Percentiles rank a stretch among this genome's conserved stretches.
phyloP scores from a whole-genome alignment of 92 coral and sea anemone species.

The Epizoanthus ramosus region DNA sequence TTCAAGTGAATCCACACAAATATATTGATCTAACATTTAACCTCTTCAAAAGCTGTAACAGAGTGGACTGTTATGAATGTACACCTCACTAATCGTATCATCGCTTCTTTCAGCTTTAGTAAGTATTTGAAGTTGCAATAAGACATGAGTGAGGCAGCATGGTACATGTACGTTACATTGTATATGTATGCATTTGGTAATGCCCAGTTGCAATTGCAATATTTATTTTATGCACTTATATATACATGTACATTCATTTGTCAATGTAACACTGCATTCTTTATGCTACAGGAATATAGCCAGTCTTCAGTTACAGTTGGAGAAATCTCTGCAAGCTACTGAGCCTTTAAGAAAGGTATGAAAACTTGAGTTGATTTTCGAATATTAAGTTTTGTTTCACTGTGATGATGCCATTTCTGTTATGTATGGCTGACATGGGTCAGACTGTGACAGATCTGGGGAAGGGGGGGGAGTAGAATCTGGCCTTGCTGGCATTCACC shows the following conservation, averaged over 20 bases:
- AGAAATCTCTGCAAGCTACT: constrained; percentile 63
- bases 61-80: no score
- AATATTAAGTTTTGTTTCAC: not conserved
- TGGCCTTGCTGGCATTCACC: no score
- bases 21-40: no score
- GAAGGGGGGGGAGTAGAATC: not conserved
- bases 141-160: no score
- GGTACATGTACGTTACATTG: no score
- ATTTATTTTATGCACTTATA: not conserved
- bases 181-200: not conserved
- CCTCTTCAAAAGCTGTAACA: no score
- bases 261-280: not conserved
- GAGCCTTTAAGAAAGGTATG: constrained; percentile 85
- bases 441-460: no score
- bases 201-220: not conserved
- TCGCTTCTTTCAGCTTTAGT: no score
- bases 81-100: no score
- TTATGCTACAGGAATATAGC: constrained; percentile 62
- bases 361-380: not conserved
- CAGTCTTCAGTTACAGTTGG: constrained; percentile 64
- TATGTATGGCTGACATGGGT: not conserved
- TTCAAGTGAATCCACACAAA: no score
- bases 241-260: not conserved
- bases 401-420: not conserved
- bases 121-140: no score